Evolutionary conservation across 2,797 vertebrate genomes (phyloP), one percentile per base, ranked within the genome.

Genomic region (Gymnoscopelus microlampas): DNA sequence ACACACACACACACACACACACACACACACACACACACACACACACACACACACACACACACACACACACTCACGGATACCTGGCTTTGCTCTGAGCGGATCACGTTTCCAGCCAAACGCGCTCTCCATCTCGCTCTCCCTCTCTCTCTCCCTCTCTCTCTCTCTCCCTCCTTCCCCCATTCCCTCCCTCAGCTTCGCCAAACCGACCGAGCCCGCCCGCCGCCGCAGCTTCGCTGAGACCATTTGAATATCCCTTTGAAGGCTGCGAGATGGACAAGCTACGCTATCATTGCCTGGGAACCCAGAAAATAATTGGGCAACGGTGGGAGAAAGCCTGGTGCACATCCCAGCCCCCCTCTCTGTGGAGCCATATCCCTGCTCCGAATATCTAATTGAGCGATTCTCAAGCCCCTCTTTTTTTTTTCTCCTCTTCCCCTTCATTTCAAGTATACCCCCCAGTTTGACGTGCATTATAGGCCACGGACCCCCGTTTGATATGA

Each of bases 231-330:
- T 88, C 84, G 72, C 63, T 64, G 85, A 82, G 87, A 73, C 50
- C 32, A 83, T 88, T 83, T 86, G 87, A 89, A 87, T 83, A 80
- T 86, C 84, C 84, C 82, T 89, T 85, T 88, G 86, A 89, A 91
- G 84, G 83, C 87, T 86, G 79, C 79, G 19, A 87, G 87, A 88
- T 85, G 86, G 89, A 90, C 89, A 84, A 73, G 77, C 87, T 74
- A 81, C 35, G 24, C 84, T 57, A 86, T 84, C 86, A 90, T 73
- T 86, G 84, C 85, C 89, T 72, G 80, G 68, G 76, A 89, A 89
- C 79, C 80, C 72, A 82, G 73, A 19, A 88, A 90, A 90, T 89
- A 89, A 90, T 89, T 89, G 85, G 87, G 74, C 87, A 83, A 85
- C 84, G 53, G 82, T 78, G 83, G 80, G 75, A 85, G 73, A 80